These are phyloP conservation scores for Rhabdornis inornatus DNA, from an alignment of 2,113 vertebrate genomes.

Conservation along the genomic window DNA sequence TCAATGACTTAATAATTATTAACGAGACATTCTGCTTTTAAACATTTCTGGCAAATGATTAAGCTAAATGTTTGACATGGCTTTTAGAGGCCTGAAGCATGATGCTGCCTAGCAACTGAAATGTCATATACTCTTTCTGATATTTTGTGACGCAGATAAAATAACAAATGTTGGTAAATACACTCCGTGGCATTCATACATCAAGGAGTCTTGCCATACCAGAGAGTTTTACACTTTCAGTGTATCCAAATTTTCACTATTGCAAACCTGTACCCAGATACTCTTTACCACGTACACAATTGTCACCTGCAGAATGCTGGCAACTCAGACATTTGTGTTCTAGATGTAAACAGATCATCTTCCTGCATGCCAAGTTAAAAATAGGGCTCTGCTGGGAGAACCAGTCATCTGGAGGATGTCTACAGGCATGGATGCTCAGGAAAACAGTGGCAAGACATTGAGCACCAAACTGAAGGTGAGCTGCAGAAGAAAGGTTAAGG, in stretches of 20 bases:
- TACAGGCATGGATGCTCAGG: background rate
- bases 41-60: slow-evolving; percentile 53
- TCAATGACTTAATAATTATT: slow-evolving; percentile 62
- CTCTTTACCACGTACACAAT: background rate
- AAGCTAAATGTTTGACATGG: slow-evolving; percentile 32
- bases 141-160: background rate
- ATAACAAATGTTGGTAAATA: background rate
- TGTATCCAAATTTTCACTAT: background rate
- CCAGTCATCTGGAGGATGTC: background rate
- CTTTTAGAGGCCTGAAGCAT: slow-evolving; percentile 25
- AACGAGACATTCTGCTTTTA: slow-evolving; percentile 55
- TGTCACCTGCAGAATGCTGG: background rate
- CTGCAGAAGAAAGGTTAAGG: background rate
- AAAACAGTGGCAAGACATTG: background rate
- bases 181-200: background rate
- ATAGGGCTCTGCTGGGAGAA: background rate
- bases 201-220: background rate
- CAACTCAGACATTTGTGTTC: background rate
- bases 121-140: background rate
- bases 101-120: background rate
- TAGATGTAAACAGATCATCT: background rate
- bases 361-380: background rate
- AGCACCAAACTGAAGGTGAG: background rate
- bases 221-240: background rate
- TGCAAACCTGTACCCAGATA: background rate